These are phyloP conservation scores for Corythornis leucogaster DNA, from an alignment of 2,797 vertebrate genomes.

Conservation along the genomic window DNA sequence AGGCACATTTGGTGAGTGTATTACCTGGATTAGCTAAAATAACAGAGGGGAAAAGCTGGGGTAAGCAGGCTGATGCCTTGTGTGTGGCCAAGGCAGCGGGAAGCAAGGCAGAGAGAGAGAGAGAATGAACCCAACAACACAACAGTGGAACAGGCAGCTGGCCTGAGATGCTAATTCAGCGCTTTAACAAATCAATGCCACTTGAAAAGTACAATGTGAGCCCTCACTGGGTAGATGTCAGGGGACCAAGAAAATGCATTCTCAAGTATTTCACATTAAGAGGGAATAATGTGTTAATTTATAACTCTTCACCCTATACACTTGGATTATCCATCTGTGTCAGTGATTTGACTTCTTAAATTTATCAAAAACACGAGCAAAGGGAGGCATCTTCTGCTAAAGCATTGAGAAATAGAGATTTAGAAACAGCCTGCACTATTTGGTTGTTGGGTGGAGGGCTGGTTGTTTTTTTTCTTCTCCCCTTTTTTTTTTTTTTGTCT, in stretches of 20 bases:
- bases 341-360: slow-evolving; percentile 89
- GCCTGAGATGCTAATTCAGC: slow-evolving; percentile 96
- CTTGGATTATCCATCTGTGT: slow-evolving; percentile 97
- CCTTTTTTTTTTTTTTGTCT: not conserved
- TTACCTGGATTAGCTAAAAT: slow-evolving; percentile 58
- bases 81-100: slow-evolving; percentile 75
- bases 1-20: slow-evolving; percentile 42
- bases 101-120: slow-evolving; percentile 65
- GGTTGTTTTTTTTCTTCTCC: not conserved
- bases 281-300: slow-evolving; percentile 99
- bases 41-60: slow-evolving; percentile 65
- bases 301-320: slow-evolving; percentile 93
- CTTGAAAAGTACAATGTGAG: slow-evolving; percentile 94
- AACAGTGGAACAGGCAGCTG: slow-evolving; percentile 88
- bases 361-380: slow-evolving; percentile 90
- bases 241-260: slow-evolving; percentile 86
- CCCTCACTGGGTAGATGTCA: slow-evolving; percentile 92
- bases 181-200: slow-evolving; percentile 99
- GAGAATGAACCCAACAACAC: slow-evolving; percentile 77
- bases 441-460: not conserved
- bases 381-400: slow-evolving; percentile 75
- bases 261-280: slow-evolving; percentile 93
- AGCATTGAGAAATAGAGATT: slow-evolving; percentile 66
- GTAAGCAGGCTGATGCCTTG: slow-evolving; percentile 68
- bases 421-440: slow-evolving; percentile 55